Evolutionary conservation across 2,113 vertebrate genomes (phyloP).

Genomic region (Protomyctophum bolini): DNA sequence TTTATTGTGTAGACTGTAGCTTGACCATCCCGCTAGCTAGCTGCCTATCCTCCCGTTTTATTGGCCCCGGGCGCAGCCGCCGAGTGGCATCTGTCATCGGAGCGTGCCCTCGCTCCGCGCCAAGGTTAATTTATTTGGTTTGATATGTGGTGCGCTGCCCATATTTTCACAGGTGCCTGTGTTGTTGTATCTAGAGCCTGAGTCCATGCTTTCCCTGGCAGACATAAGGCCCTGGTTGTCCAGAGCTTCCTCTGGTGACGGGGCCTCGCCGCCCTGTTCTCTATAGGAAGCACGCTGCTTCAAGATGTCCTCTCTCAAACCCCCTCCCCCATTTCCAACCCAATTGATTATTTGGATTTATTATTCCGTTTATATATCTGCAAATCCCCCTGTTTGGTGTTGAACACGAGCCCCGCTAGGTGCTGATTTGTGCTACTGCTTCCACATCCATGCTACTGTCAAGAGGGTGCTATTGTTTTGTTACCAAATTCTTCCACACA

Average conservation of each 20-base stretch:
- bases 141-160: slow-evolving; percentile 70
- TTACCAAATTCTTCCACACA: too few relatives aligned
- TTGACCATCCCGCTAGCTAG: slow-evolving; percentile 24
- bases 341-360: neutral
- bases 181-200: slow-evolving; percentile 69
- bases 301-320: slow-evolving; percentile 23
- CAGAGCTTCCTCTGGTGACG: slow-evolving; percentile 56
- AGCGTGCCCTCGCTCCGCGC: slow-evolving; percentile 52
- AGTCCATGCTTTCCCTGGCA: slow-evolving; percentile 66
- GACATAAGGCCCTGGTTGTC: slow-evolving; percentile 69
- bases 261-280: slow-evolving; percentile 8
- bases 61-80: slow-evolving; percentile 42
- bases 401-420: neutral
- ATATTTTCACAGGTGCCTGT: slow-evolving; percentile 78
- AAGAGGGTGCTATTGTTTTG: too few relatives aligned
- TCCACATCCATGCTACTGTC: neutral
- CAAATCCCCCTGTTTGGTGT: slow-evolving; percentile 13
- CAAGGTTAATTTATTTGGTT: slow-evolving; percentile 75
- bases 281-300: slow-evolving; percentile 34
- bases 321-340: neutral
- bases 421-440: neutral
- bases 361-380: slow-evolving; percentile 2
- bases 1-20: neutral
- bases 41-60: slow-evolving; percentile 47
- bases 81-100: slow-evolving; percentile 77